Evolutionary conservation across 1,140 invertebrate species (phyloP), one percentile per base, ranked within the genome.

Genomic region (Drosophila triauraria): DNA sequence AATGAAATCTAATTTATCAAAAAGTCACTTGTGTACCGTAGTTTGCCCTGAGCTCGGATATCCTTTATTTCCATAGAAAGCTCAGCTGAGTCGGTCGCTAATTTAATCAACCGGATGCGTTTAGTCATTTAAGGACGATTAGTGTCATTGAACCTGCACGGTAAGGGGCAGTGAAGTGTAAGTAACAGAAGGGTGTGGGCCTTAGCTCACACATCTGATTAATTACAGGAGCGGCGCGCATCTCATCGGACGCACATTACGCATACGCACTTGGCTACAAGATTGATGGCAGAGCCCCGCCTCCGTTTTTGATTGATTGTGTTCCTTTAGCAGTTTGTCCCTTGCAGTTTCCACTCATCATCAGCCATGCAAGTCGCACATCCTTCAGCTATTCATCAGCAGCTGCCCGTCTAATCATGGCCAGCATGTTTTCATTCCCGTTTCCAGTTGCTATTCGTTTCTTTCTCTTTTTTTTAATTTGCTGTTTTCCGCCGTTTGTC

Each of bases 301-400:
- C 53, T 6, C 3, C 60, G 23, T 15, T 76, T 76, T 76, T 76
- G 74, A 76, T 76, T 76, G 74, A 76, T 76, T 76, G 75, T 43
- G n/a, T 64, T 42, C 40, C 46, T 30, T n/a, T 43, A 54, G 51
- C 35, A 30, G 48, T 65, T 64, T 23, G 63, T 68, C 53, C 38
- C 43, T 15, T 43, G 35, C 71, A 75, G 42, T 75, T 74, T 42
- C 51, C 50, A 42, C 10, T 43, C 71, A 27, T 77, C 74, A 78
- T 77, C 75, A 77, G 56, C 75, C 74, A 77, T 77, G 74, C 63
- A 77, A 69, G 56, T 69, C 63, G 75, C 63, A 50, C 74, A 60
- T 69, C 54, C 63, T 47, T 68, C 44, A 60, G 62, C 50, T 77
- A 78, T 78, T 69, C 63, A 78, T 78, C 75, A 78, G 61, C 64